Conservation (phyloP, 30 jellyfish, hydroid and myxozoan species). For the Aurelia sp. region DNA sequence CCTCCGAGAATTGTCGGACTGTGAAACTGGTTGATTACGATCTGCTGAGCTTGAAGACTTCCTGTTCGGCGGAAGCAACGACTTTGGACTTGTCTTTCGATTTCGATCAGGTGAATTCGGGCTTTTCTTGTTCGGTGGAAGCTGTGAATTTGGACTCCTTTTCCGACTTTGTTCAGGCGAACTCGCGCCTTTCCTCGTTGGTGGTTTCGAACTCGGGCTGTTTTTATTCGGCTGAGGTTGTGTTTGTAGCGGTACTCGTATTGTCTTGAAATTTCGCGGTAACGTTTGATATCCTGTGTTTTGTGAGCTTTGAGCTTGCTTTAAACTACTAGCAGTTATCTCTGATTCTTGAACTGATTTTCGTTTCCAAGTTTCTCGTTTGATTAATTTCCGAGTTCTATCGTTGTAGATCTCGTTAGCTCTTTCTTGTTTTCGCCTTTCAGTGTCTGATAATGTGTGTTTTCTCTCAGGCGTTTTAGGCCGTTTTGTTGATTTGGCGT, state of each 20-base stretch:
- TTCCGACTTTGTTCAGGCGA: too few relatives aligned
- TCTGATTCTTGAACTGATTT: constrained; percentile 12
- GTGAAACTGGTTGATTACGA: constrained; percentile 1
- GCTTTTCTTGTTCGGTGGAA: constrained; percentile 6
- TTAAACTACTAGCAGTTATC: background rate
- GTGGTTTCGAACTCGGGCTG: background rate
- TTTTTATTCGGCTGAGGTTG: constrained; percentile 8
- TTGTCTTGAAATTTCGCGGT: constrained; percentile 65
- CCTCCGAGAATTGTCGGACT: constrained; percentile 10
- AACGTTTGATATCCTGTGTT: constrained; percentile 17
- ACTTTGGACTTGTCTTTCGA: too few relatives aligned
- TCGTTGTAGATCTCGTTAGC: constrained; percentile 30
- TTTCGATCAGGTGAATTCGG: too few relatives aligned
- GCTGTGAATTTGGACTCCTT: background rate
- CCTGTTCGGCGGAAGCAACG: constrained; percentile 11
- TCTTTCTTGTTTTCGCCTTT: background rate
- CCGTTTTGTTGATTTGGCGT: constrained; percentile 58
- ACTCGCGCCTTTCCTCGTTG: too few relatives aligned
- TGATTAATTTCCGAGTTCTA: constrained; percentile 29
- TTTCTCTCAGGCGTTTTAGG: background rate
- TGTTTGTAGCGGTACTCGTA: constrained; percentile 63
- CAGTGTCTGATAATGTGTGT: background rate
- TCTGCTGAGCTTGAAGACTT: background rate
- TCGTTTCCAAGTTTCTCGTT: constrained; percentile 8
- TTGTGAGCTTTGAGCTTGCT: constrained; percentile 27